Evolutionary conservation across 1,140 invertebrate species (phyloP), one percentile per base, ranked within the genome.

Genomic region (Colletes latitarsis): DNA sequence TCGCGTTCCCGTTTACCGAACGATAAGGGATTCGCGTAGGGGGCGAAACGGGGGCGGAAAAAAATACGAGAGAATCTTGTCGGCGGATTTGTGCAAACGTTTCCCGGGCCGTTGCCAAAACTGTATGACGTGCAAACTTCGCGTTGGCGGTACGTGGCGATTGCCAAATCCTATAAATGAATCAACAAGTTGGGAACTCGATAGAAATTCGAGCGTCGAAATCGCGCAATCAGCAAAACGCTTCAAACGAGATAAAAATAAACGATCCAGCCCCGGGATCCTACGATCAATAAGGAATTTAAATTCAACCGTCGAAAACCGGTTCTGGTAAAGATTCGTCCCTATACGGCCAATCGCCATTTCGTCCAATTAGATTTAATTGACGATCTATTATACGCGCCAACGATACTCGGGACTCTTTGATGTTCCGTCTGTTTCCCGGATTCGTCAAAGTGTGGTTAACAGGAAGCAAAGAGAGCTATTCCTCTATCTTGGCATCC

Each of bases 151-250:
- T 49, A 17, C 57, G 43, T 41, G 19, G 30, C 55, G 76, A 78
- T 78, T 79, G 77, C 77, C 77, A 79, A 79, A 79, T 79, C 77
- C 60, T 79, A 72, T 73, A 79, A 79, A 79, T 72, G 77, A 73
- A 79, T 79, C 77, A 79, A 79, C 77, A 79, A 79, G 77, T 79
- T 79, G 77, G 69, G 69, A 64, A 73, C 64, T 64, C 77, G 77
- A 79, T 79, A 73, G 60, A 79, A 73, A 79, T 79, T 79, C 69
- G 69, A 30, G 49, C 57, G 69, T 55, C 69, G 77, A 79, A 73
- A 79, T 79, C 69, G 77, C 30, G 69, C 77, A 79, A 79, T 79
- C 77, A 79, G 77, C 69, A 53, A 79, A 64, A 79, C 77, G 69
- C 69, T 46, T 5, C 39, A n/a, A 41, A 63, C 43, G 60, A 41